These are phyloP conservation scores for Phymorhynchus buccinoides DNA, from an alignment of 1,140 invertebrate species.

Conservation along the genomic window DNA sequence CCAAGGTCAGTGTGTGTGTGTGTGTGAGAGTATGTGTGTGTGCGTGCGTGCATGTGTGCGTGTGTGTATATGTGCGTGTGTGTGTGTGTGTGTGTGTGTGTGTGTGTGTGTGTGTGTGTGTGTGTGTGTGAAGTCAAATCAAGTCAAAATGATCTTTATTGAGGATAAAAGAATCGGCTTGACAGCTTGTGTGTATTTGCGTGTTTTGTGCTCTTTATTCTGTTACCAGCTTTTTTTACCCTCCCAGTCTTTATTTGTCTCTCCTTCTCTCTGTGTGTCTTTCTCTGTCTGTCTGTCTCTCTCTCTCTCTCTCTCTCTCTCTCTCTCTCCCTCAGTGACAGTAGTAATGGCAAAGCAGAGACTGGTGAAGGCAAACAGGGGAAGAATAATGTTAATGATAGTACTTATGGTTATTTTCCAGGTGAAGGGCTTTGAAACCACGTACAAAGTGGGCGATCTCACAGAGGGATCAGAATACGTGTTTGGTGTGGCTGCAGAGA, in stretches of 20 bases:
- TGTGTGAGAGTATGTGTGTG: too few relatives aligned
- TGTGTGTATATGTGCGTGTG: not conserved
- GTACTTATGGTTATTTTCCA: too few relatives aligned
- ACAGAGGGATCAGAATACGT: constrained; percentile 91
- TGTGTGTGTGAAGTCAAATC: not conserved
- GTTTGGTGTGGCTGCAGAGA: constrained; percentile 94
- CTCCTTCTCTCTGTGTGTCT: not conserved
- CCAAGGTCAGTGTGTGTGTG: constrained; percentile 78
- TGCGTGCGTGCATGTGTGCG: not conserved
- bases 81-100: constrained; percentile 5
- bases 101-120: constrained; percentile 8
- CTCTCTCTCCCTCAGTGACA: not conserved
- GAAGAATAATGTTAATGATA: too few relatives aligned
- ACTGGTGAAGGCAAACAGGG: too few relatives aligned
- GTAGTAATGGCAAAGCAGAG: not conserved
- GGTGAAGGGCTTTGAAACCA: constrained; percentile 85
- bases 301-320: too few relatives aligned
- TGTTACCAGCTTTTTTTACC: not conserved
- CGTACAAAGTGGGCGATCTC: constrained; percentile 87
- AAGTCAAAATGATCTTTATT: too few relatives aligned
- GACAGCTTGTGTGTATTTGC: too few relatives aligned
- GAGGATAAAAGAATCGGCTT: too few relatives aligned
- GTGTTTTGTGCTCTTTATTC: too few relatives aligned
- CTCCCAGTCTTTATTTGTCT: not conserved
- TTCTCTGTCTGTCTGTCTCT: too few relatives aligned